A percentile compares a stretch with the other conserved stretches of the same genome.
phyloP scores from a whole-genome alignment of 2,797 vertebrate genomes.

The Xenops minutus region DNA sequence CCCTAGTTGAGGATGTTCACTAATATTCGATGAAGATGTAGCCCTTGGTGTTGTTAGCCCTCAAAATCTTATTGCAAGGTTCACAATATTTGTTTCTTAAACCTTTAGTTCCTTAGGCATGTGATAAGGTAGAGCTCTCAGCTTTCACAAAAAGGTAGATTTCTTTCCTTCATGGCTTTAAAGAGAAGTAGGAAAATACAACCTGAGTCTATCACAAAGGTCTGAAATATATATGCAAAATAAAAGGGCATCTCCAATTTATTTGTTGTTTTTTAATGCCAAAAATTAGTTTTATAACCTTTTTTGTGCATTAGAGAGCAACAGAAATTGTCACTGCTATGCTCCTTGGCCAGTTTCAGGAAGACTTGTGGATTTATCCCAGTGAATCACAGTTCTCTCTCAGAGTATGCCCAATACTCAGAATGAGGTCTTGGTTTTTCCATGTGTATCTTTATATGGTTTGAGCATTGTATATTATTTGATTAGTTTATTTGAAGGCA shows the following conservation, averaged over 20 bases:
- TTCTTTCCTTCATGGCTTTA: not conserved
- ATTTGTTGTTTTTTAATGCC: not conserved
- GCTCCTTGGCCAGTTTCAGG: not conserved
- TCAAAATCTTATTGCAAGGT: not conserved
- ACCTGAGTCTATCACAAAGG: not conserved
- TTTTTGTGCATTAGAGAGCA: not conserved
- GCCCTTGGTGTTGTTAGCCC: not conserved
- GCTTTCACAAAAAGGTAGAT: not conserved
- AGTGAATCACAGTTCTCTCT: not conserved
- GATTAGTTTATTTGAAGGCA: conserved; percentile 15
- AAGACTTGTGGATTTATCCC: not conserved
- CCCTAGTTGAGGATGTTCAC: not conserved
- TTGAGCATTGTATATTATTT: not conserved
- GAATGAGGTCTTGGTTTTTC: not conserved
- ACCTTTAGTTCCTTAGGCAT: conserved; percentile 21
- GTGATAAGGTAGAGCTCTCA: not conserved
- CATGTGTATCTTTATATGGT: not conserved
- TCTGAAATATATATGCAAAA: not conserved
- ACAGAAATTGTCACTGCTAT: not conserved
- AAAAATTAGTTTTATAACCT: not conserved
- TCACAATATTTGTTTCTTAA: conserved; percentile 36
- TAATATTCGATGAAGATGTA: conserved; percentile 45
- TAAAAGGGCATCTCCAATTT: not conserved
- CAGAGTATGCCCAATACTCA: not conserved
- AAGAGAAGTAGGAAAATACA: not conserved